Evolutionary conservation across 2,888 invertebrate genomes (phyloP).

Genomic region (Dioctria linearis): DNA sequence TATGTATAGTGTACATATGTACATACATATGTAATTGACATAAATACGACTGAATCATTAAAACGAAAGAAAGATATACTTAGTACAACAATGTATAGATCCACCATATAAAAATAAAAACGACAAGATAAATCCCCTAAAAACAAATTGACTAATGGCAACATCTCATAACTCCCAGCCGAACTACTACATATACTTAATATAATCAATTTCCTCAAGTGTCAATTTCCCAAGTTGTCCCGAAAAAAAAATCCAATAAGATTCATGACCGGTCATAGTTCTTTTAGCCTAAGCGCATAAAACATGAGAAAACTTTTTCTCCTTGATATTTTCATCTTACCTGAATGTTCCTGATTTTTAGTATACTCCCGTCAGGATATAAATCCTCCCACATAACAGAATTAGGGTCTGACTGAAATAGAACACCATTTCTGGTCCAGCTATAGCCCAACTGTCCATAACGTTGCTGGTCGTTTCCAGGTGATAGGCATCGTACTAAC

Average conservation of each 20-base stretch:
- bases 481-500: constrained; percentile 76
- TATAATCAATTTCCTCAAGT: constrained; percentile 45
- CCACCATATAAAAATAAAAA: too few relatives aligned
- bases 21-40: too few relatives aligned
- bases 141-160: background rate
- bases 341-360: constrained; percentile 84
- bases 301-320: background rate
- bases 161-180: constrained; percentile 17
- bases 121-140: too few relatives aligned
- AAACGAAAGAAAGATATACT: too few relatives aligned
- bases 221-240: constrained; percentile 18
- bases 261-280: constrained; percentile 17
- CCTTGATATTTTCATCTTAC: constrained; percentile 69
- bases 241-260: constrained; percentile 10
- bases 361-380: constrained; percentile 86
- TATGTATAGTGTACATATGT: too few relatives aligned
- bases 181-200: background rate
- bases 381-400: constrained; percentile 89
- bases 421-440: constrained; percentile 84
- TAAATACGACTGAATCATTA: too few relatives aligned
- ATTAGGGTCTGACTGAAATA: constrained; percentile 81
- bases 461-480: constrained; percentile 74
- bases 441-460: constrained; percentile 83
- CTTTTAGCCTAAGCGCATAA: background rate
- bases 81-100: too few relatives aligned